A percentile compares a stretch with the other conserved stretches of the same genome.
These are phyloP conservation scores for Bombus breviceps DNA, from an alignment of 1,140 invertebrate genomes.

Conservation along the genomic window DNA sequence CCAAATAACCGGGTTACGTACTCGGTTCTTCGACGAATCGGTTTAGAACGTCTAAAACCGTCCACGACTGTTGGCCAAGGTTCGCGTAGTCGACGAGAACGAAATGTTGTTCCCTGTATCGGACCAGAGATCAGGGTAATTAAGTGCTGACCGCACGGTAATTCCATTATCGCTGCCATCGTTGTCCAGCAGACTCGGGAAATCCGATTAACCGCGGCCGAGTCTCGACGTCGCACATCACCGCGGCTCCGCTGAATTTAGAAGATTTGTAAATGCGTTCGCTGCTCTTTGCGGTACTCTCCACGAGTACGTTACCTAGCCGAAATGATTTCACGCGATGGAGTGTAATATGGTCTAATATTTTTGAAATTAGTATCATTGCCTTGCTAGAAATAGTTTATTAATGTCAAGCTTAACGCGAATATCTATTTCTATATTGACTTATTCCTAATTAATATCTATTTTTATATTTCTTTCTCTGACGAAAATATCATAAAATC, in stretches of 20 bases:
- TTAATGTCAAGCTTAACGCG: not conserved
- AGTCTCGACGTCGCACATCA: constrained; percentile 29
- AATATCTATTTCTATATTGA: too few species aligned
- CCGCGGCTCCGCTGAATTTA: constrained; percentile 27
- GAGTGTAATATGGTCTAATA: not conserved
- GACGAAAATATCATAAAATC: too few species aligned
- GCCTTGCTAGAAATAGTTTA: not conserved
- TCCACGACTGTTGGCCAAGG: not conserved
- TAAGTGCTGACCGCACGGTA: constrained; percentile 61
- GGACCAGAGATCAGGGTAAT: constrained; percentile 51
- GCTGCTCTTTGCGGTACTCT: not conserved
- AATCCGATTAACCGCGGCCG: constrained; percentile 61
- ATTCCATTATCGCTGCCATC: constrained; percentile 66
- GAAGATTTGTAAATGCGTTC: constrained; percentile 29
- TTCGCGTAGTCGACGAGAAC: not conserved
- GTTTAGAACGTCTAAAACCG: constrained; percentile 10
- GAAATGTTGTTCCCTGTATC: constrained; percentile 29
- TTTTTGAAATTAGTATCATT: not conserved
- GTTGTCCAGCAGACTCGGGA: constrained; percentile 33
- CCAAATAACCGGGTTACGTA: constrained; percentile 14
- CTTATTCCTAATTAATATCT: too few species aligned
- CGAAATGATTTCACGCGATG: not conserved
- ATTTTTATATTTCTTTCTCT: too few species aligned
- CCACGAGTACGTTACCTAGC: not conserved
- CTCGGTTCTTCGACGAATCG: not conserved